These are phyloP conservation scores for Gymnobelideus leadbeateri DNA, from an alignment of 2,113 vertebrate species.

Conservation along the genomic window DNA sequence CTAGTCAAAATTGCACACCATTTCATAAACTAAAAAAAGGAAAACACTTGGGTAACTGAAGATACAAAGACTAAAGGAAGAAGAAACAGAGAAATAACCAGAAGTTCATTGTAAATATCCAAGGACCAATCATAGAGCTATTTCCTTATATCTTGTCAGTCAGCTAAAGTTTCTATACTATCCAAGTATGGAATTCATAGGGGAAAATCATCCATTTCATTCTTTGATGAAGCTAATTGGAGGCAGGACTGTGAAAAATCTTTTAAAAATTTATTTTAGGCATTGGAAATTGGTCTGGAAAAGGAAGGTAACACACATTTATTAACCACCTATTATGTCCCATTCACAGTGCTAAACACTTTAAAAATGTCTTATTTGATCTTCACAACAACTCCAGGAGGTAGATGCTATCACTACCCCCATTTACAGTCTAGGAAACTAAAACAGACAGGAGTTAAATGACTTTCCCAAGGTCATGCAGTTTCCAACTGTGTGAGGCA, in stretches of 20 bases:
- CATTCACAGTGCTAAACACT: no score
- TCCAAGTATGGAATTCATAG: background rate
- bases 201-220: background rate
- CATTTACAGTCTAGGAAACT: no score
- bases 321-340: no score
- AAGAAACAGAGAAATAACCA: no score
- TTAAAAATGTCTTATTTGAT: no score
- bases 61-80: slow-evolving; percentile 6
- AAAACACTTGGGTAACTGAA: background rate
- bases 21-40: slow-evolving; percentile 43
- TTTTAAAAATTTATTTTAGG: slow-evolving; percentile 1
- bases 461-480: no score
- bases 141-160: background rate
- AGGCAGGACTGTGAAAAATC: background rate
- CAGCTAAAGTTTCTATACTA: background rate
- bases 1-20: background rate
- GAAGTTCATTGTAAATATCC: no score
- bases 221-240: slow-evolving; percentile 4
- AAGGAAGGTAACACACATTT: background rate
- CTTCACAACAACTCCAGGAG: no score
- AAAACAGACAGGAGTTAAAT: no score
- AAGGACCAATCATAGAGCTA: background rate
- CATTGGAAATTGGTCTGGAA: background rate
- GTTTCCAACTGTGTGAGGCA: no score
- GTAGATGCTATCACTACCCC: no score